Evolutionary conservation across 2,797 vertebrate species (phyloP).

Genomic region (Oreonectes daqikongensis): DNA sequence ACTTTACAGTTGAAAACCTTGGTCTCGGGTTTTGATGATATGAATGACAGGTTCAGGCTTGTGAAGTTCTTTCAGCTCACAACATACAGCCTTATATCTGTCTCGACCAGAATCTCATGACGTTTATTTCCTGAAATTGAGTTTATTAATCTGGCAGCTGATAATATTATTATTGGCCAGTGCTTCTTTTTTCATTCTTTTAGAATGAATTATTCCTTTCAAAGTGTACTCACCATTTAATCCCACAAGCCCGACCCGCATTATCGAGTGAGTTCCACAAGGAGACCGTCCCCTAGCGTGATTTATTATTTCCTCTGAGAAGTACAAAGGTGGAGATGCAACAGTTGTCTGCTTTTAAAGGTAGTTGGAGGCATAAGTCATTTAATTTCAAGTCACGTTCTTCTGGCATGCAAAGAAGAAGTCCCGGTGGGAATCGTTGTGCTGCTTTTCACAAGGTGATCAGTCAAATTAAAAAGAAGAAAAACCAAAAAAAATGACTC

Average conservation of each 20-base stretch:
- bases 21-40: constrained; percentile 60
- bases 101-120: constrained; percentile 63
- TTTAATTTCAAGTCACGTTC: constrained; percentile 55
- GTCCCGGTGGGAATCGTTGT: constrained; percentile 33
- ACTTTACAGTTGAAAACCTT: constrained; percentile 37
- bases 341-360: constrained; percentile 44
- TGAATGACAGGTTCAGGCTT: constrained; percentile 59
- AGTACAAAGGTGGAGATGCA: constrained; percentile 46
- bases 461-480: constrained; percentile 47
- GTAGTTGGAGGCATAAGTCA: constrained; percentile 44
- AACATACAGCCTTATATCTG: constrained; percentile 61
- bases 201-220: constrained; percentile 35
- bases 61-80: constrained; percentile 53
- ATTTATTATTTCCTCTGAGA: constrained; percentile 57
- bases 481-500: neutral
- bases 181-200: constrained; percentile 49
- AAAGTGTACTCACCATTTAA: constrained; percentile 39
- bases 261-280: constrained; percentile 51
- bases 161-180: constrained; percentile 66
- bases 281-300: constrained; percentile 46
- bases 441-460: constrained; percentile 46
- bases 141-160: constrained; percentile 68
- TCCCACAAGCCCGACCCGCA: constrained; percentile 32
- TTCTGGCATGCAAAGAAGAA: constrained; percentile 37
- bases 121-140: constrained; percentile 64